Base-by-base conservation (phyloP, 2,888 invertebrate genomes). In the Mylabris sibirica region DNA sequence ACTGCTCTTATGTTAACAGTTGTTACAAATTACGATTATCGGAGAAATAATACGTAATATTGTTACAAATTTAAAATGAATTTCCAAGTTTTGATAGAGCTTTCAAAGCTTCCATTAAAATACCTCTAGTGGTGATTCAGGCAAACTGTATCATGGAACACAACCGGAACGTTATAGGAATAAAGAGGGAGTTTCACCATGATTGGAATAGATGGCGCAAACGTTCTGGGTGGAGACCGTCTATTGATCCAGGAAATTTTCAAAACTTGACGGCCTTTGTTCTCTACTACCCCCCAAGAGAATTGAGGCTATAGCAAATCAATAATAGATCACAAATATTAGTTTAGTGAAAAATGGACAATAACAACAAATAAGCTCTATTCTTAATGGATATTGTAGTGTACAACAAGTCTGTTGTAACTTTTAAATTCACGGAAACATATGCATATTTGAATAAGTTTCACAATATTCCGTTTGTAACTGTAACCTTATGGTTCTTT, bases 261-360 rank as follows among this genome's bases (percentile, higher is more conserved):
- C 57, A 57, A 30, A 57, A 57, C 26, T 26, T 57, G 57, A 24
- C 14, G 24, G 57, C n/a, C 57, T 57, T 57, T 57, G 57, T 57
- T 57, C 57, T 53, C 3, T 20, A 1, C 3, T 20, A 20, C 20
- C 2, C 49, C 9, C 20, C 1, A 2, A 38, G 12, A n/a, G n/a
- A n/a, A n/a, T n/a, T 44, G 0, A 17, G 8, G n/a, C 17, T 44
- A 30, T 30, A 30, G 30, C 12, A 17, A 44, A 17, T 17, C 17
- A 6, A 44, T 44, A 5, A 11, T n/a, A 44, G 3, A 44, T 44
- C n/a, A 44, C 3, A n/a, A 44, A 44, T 44, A 30, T 30, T 30
- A 30, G 30, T 44, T 8, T 3, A 12, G 4, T 38, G 38, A 38
- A 38, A 38, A 14, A 38, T 5, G 14, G 38, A 38, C 14, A 38